These are phyloP conservation scores for Pogonus chalceus DNA, from an alignment of 1,140 invertebrate species.

Conservation along the genomic window DNA sequence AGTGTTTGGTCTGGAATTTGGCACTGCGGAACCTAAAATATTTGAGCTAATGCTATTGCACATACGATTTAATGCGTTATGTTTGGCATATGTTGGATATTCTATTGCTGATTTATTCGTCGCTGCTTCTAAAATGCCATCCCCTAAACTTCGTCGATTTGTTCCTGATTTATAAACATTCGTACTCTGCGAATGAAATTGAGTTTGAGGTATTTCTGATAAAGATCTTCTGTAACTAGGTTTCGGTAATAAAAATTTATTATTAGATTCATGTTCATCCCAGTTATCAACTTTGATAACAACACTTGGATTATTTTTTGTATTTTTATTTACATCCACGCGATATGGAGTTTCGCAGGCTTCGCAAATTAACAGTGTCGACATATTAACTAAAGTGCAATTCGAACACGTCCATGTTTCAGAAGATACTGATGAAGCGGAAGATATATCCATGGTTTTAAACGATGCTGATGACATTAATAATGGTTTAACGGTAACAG, in stretches of 20 bases:
- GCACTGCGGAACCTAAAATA: background rate
- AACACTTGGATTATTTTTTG: conserved; percentile 31
- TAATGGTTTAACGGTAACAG: conserved; percentile 30
- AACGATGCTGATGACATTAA: conserved; percentile 14
- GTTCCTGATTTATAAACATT: conserved; percentile 27
- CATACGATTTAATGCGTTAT: background rate
- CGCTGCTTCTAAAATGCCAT: conserved; percentile 21
- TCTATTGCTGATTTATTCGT: background rate
- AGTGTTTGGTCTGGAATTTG: conserved; percentile 1
- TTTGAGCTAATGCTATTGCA: conserved; percentile 6
- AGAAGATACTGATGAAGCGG: background rate
- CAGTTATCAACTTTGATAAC: conserved; percentile 38
- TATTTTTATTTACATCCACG: conserved; percentile 31
- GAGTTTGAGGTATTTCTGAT: conserved; percentile 45
- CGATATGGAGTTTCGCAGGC: conserved; percentile 51
- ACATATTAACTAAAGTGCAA: conserved; percentile 47
- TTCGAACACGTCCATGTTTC: conserved; percentile 45
- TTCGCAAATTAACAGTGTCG: conserved; percentile 44
- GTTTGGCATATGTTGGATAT: background rate
- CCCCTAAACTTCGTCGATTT: conserved; percentile 41
- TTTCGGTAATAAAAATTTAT: conserved; percentile 41
- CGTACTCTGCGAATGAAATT: conserved; percentile 33
- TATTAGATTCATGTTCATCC: conserved; percentile 34
- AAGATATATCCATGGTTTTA: conserved; percentile 13
- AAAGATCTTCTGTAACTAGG: conserved; percentile 53